A percentile compares a stretch with the other conserved stretches of the same genome.
Evolutionary conservation across 2,888 invertebrate genomes (phyloP).

Genomic region (Andrena fulva): DNA sequence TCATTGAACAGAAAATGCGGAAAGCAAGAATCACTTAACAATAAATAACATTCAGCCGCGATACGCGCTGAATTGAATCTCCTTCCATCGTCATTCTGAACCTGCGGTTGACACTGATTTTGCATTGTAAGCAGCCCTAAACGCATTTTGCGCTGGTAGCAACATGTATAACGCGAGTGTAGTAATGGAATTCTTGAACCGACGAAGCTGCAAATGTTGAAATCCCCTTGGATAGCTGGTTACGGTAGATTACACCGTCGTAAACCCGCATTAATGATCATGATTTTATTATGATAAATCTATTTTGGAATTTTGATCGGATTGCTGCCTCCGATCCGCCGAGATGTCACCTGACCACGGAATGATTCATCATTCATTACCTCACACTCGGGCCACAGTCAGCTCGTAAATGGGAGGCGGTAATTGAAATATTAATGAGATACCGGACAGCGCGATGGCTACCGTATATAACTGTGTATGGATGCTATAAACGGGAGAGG

Average conservation of each 20-base stretch:
- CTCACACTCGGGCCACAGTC: constrained; percentile 6
- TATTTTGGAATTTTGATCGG: constrained; percentile 49
- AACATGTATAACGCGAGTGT: constrained; percentile 31
- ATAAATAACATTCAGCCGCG: constrained; percentile 9
- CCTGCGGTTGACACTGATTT: constrained; percentile 35
- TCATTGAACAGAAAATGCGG: constrained; percentile 6
- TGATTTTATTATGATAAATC: constrained; percentile 47
- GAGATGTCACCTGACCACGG: constrained; percentile 41
- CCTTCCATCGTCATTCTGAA: constrained; percentile 10
- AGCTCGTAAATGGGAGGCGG: constrained; percentile 61
- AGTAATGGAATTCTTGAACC: constrained; percentile 19
- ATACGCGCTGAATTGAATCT: constrained; percentile 6
- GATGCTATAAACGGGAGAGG: constrained; percentile 51
- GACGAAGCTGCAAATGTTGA: constrained; percentile 27
- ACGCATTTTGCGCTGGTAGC: constrained; percentile 33
- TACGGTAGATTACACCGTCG: constrained; percentile 23
- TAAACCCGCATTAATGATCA: constrained; percentile 29
- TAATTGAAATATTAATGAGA: constrained; percentile 74
- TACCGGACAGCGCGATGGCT: constrained; percentile 48
- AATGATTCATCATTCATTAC: constrained; percentile 53
- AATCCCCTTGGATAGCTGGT: constrained; percentile 11
- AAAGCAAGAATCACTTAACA: constrained; percentile 14
- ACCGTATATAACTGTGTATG: constrained; percentile 21
- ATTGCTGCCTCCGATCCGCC: constrained; percentile 20
- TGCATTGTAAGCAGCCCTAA: constrained; percentile 32